Evolutionary conservation across 1,140 invertebrate genomes (phyloP).

Genomic region (Ridgeia piscesae): DNA sequence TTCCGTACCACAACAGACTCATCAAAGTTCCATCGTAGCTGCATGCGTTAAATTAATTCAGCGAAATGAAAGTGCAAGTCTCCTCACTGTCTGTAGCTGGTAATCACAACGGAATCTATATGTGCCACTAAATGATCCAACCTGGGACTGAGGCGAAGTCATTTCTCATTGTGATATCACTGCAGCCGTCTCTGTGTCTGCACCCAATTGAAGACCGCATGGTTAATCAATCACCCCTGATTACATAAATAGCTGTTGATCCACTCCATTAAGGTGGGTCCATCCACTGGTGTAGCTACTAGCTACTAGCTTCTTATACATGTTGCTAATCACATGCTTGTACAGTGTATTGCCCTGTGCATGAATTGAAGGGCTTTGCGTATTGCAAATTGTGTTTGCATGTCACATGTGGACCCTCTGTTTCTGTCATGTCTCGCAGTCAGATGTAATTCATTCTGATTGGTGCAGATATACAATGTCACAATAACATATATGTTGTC

Average conservation of each 20-base stretch:
- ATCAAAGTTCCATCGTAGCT: neutral
- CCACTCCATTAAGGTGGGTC: neutral
- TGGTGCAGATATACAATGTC: neutral
- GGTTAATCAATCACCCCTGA: neutral
- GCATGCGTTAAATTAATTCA: neutral
- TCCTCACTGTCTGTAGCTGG: neutral
- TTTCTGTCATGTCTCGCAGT: neutral
- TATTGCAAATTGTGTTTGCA: neutral
- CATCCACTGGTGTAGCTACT: neutral
- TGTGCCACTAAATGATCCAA: neutral
- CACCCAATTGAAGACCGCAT: neutral
- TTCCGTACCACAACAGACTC: neutral
- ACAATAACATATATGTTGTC: too few species aligned
- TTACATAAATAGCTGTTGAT: neutral
- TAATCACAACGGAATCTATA: neutral
- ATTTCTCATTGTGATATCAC: neutral
- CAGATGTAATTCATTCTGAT: neutral
- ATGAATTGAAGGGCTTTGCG: too few species aligned
- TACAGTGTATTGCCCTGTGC: too few species aligned
- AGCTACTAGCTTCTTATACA: too few species aligned
- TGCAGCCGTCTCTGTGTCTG: neutral
- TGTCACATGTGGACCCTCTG: neutral
- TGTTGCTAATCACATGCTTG: neutral
- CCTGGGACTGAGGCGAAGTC: neutral
- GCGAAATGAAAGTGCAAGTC: neutral